Percentiles rank a stretch among this genome's conserved stretches.
Evolutionary conservation across 2,113 vertebrate species (phyloP).

Genomic region (Pluvianellus socialis): DNA sequence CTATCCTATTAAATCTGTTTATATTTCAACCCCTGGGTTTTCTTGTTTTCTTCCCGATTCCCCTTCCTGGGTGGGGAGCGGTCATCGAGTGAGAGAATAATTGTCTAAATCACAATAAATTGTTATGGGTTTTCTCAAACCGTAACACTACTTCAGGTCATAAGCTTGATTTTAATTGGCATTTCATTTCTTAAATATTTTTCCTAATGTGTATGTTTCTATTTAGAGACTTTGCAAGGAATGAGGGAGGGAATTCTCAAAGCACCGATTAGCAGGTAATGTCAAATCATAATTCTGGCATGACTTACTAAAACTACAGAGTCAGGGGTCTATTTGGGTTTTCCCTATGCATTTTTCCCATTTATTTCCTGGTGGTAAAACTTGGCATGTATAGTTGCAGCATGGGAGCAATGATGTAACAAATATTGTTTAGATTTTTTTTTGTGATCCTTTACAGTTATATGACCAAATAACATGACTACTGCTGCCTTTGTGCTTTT

Average conservation of each 20-base stretch:
- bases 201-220: not conserved
- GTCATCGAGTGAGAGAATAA: too few relatives aligned
- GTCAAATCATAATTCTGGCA: not conserved
- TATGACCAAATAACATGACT: not conserved
- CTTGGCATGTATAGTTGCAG: not conserved
- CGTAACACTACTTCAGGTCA: not conserved
- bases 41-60: too few relatives aligned
- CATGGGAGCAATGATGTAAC: constrained; percentile 13
- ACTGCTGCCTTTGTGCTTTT: not conserved
- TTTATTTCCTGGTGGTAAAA: constrained; percentile 20
- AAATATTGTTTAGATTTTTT: not conserved
- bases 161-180: not conserved
- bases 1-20: too few relatives aligned
- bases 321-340: not conserved
- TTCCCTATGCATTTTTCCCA: not conserved
- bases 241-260: not conserved
- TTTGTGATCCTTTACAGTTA: not conserved
- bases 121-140: too few relatives aligned
- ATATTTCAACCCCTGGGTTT: too few relatives aligned
- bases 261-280: constrained; percentile 3
- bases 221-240: not conserved
- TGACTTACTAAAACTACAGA: not conserved
- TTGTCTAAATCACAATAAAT: too few relatives aligned
- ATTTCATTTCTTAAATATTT: not conserved
- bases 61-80: too few relatives aligned